A percentile compares a stretch with the other conserved stretches of the same genome.
These are phyloP conservation scores for Amphimallon solstitiale DNA, from an alignment of 2,888 invertebrate species.

Conservation along the genomic window DNA sequence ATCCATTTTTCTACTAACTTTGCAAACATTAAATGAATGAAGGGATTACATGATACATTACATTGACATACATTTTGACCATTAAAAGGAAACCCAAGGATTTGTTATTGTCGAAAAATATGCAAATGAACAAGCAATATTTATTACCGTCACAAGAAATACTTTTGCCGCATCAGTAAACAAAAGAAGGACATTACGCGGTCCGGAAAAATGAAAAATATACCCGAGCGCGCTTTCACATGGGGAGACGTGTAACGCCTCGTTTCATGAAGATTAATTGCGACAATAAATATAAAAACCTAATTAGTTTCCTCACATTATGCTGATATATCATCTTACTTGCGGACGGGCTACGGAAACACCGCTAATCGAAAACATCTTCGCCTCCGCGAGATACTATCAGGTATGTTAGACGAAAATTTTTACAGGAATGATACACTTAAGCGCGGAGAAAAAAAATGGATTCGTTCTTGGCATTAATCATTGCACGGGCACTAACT, in stretches of 20 bases:
- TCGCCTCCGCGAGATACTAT: background rate
- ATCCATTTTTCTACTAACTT: too few relatives aligned
- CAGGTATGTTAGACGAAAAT: background rate
- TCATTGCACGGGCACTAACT: too few relatives aligned
- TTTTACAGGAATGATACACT: too few relatives aligned
- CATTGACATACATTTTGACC: too few relatives aligned
- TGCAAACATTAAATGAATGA: too few relatives aligned
- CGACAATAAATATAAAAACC: slow-evolving; percentile 16
- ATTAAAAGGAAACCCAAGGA: too few relatives aligned
- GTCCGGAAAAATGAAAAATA: slow-evolving; percentile 12
- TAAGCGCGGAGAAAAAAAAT: too few relatives aligned
- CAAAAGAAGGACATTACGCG: slow-evolving; percentile 1
- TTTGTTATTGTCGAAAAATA: too few relatives aligned
- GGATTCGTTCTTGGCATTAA: too few relatives aligned
- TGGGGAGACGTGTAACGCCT: slow-evolving; percentile 10
- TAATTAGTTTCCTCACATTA: slow-evolving; percentile 18
- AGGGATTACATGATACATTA: too few relatives aligned
- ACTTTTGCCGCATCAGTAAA: background rate
- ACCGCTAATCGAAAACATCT: background rate
- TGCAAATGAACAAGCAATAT: too few relatives aligned
- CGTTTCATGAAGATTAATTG: slow-evolving; percentile 12
- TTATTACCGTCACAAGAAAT: too few relatives aligned
- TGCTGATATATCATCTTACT: slow-evolving; percentile 6
- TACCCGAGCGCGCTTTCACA: background rate
- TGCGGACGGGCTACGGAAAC: background rate